Evolutionary conservation across 2,888 invertebrate species (phyloP).

Genomic region (Tryphoninae sp.): DNA sequence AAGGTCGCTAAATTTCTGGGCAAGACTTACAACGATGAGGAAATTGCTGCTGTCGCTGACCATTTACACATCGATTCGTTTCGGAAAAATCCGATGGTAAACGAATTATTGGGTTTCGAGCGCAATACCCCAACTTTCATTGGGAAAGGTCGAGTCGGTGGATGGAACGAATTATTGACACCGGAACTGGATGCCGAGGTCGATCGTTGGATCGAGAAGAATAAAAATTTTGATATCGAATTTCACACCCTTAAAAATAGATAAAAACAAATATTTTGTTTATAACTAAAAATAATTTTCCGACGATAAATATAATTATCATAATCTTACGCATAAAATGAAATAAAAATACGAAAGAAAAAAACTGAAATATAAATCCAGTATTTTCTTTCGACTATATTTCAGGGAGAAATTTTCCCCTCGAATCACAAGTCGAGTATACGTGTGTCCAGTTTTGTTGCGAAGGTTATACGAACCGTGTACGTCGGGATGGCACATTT

Average conservation of each 20-base stretch:
- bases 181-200: slow-evolving; percentile 86
- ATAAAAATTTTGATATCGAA: slow-evolving; percentile 84
- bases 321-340: no score
- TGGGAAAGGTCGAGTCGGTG: slow-evolving; percentile 86
- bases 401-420: slow-evolving; percentile 28
- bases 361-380: not conserved
- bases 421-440: slow-evolving; percentile 20
- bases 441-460: slow-evolving; percentile 49
- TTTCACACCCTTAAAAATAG: slow-evolving; percentile 70
- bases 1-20: slow-evolving; percentile 85
- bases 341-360: not conserved
- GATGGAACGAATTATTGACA: slow-evolving; percentile 89
- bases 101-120: slow-evolving; percentile 85
- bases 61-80: slow-evolving; percentile 93
- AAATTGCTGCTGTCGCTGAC: slow-evolving; percentile 85
- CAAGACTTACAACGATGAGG: slow-evolving; percentile 83
- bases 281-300: no score
- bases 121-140: slow-evolving; percentile 86
- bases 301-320: no score
- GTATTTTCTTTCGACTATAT: slow-evolving; percentile 46
- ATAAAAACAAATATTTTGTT: not conserved
- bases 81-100: slow-evolving; percentile 90
- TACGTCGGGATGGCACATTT: slow-evolving; percentile 67
- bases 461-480: slow-evolving; percentile 41
- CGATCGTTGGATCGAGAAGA: slow-evolving; percentile 87